Evolutionary conservation across 2,797 vertebrate species (phyloP), one percentile per base, ranked within the genome.

Genomic region (Alectoris magna): DNA sequence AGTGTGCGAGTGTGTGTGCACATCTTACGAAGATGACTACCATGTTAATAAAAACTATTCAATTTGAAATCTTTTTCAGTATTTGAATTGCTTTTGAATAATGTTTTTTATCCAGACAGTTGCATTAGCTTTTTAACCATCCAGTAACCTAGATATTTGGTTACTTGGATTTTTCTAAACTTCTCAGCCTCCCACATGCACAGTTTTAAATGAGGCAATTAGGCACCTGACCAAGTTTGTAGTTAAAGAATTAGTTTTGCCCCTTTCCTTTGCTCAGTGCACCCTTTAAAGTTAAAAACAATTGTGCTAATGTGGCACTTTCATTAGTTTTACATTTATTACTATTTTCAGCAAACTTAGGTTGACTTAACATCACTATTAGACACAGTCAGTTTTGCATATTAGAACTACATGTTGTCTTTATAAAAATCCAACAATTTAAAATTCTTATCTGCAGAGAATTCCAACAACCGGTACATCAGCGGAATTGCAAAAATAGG

Each of bases 21-120:
- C 98, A 98, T 98, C 98, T 99, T 99, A 99, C 98, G 98, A 98
- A 99, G 98, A 98, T 97, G 98, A 99, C 98, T 98, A 98, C 98
- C 98, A 98, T 98, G 98, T 99, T 98, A 99, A 99, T 99, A 99
- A 99, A 99, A 99, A 99, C 98, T 98, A 97, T 98, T 97, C 98
- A 97, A 98, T 98, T 99, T 98, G 98, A 98, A 98, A 98, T 95
- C 97, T 96, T 97, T 98, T 98, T 98, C 90, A 92, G 98, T 98
- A 98, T 98, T 98, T 94, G 97, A 98, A 98, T 98, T 98, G 96
- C 97, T 98, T 98, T 98, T 97, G 96, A 98, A 98, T 98, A 98
- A 97, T 86, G 94, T 98, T 98, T 98, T 98, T 97, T 98, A 98
- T 97, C 97, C 63, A 14, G 96, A 98, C 90, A 97, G 96, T 97